These are phyloP conservation scores for Platycercus adscitus DNA, from an alignment of 2,113 vertebrate species.

Conservation along the genomic window DNA sequence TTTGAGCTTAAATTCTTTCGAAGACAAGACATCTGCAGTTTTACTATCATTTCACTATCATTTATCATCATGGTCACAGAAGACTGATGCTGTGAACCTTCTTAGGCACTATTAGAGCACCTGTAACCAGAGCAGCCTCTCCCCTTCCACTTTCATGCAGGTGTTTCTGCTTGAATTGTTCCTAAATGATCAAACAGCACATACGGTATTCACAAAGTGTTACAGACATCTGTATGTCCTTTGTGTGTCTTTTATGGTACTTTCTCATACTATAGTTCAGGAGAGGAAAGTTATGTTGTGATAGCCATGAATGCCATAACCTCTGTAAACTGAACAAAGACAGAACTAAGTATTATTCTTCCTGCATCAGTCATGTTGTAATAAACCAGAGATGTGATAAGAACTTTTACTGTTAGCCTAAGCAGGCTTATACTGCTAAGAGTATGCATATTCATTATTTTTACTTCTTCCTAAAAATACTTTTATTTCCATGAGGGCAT, in stretches of 20 bases:
- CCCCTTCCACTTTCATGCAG: background rate
- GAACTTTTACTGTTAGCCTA: constrained; percentile 8
- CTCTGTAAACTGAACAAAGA: background rate
- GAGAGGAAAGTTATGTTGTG: background rate
- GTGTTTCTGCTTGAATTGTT: background rate
- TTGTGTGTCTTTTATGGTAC: background rate
- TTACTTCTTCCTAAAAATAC: background rate
- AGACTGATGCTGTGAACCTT: background rate
- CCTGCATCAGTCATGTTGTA: background rate
- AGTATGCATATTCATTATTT: background rate
- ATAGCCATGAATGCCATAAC: background rate
- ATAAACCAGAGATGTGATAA: constrained; percentile 18
- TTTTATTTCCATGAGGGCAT: background rate
- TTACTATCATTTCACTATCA: background rate
- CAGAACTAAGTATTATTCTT: background rate
- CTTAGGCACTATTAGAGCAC: background rate
- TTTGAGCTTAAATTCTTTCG: background rate
- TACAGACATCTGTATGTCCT: background rate
- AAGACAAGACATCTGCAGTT: background rate
- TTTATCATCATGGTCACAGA: background rate
- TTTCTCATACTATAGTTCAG: background rate
- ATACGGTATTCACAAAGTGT: background rate
- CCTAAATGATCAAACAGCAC: background rate
- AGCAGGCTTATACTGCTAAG: background rate
- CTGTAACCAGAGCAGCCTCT: background rate